Conservation (phyloP, 2,113 vertebrate genomes). For the Melanotaenia duboulayi region DNA sequence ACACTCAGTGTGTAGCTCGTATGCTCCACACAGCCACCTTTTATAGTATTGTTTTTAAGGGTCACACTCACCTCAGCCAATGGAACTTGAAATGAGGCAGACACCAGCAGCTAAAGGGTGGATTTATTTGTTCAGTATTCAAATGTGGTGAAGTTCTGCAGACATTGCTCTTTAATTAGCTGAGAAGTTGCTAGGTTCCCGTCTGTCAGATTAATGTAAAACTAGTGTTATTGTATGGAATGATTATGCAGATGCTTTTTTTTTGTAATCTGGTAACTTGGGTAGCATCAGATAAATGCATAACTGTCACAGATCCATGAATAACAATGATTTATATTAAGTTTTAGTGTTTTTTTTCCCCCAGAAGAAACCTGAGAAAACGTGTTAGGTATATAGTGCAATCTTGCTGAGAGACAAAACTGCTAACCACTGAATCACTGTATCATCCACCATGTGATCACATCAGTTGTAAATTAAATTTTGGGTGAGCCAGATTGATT, state of each 20-base stretch:
- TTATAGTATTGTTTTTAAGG: constrained; percentile 5
- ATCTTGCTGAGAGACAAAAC: no score
- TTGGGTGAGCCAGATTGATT: no score
- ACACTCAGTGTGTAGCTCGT: not conserved
- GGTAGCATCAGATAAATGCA: not conserved
- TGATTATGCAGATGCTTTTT: not conserved
- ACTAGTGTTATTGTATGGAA: not conserved
- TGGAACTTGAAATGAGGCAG: constrained; percentile 1
- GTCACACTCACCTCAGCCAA: constrained; percentile 1
- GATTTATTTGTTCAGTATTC: not conserved
- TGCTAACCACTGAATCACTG: no score
- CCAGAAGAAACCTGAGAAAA: not conserved
- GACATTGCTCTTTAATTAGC: not conserved
- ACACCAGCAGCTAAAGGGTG: not conserved
- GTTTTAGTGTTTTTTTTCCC: not conserved
- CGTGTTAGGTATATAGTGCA: no score
- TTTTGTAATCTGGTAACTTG: not conserved
- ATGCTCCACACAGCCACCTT: not conserved
- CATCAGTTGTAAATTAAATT: no score
- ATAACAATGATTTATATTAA: not conserved
- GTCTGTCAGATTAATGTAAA: not conserved
- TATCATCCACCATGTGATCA: no score
- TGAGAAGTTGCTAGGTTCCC: not conserved
- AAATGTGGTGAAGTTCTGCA: not conserved
- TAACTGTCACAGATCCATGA: not conserved